Evolutionary conservation across 2,113 vertebrate genomes (phyloP), one percentile per base, ranked within the genome.

Genomic region (Gymnarchus niloticus): DNA sequence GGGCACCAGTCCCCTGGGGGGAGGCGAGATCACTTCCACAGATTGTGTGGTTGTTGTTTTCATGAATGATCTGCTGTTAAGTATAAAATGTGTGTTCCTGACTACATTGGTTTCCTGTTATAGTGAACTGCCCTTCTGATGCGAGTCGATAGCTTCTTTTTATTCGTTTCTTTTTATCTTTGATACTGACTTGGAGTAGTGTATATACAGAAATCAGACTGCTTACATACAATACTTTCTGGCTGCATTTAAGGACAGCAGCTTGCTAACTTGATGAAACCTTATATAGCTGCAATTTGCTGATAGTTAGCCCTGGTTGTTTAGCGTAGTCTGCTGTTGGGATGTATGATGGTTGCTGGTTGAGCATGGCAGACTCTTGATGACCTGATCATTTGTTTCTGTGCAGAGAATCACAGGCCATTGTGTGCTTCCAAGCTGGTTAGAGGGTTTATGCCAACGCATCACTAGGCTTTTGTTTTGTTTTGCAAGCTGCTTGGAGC

Each of bases 401-500:
- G 46, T 78, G 76, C 23, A 46, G 44, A 78, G 76, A 78, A 78
- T 78, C 76, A 21, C 23, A 48, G 37, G 52, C 6, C 14, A 54
- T 54, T 54, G 6, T 54, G 14, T 54, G 14, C 6, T 78, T 78
- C 76, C 76, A 78, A 46, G 76, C 76, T 78, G 76, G 76, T 78
- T 78, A n/a, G 23, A 78, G 65, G 65, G 33, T 78, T 78, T 78
- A 44, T 65, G 56, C 65, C 65, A 73, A 73, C 33, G 41, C 65
- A 33, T 73, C 65, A 73, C 65, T 33, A 73, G 65, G 65, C 65
- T 73, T 73, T 37, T 33, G 65, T 73, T 73, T 73, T 73, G 65
- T 73, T 73, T 73, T 73, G 65, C 65, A 73, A 73, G 65, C 65
- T 73, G 65, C 65, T 73, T 73, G 65, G 65, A 73, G 65, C 65